Evolutionary conservation across 2,888 invertebrate genomes (phyloP).

Genomic region (Poecilus cupreus): DNA sequence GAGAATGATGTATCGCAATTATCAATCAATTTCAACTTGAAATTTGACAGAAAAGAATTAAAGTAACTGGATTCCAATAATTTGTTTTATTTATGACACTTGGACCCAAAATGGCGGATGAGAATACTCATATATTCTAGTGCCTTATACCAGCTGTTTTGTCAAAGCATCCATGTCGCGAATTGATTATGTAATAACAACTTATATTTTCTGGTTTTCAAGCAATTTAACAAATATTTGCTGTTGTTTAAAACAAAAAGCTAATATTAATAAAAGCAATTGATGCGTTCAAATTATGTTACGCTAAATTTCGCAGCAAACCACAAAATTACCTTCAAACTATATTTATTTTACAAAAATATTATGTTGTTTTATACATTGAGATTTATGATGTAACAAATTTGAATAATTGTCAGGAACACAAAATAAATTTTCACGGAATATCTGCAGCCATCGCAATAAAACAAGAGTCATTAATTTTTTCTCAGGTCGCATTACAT

Average conservation of each 20-base stretch:
- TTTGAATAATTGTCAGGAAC: background rate
- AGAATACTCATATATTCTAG: too few relatives aligned
- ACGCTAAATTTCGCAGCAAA: conserved; percentile 17
- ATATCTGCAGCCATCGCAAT: conserved; percentile 5
- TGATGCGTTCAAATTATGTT: conserved; percentile 23
- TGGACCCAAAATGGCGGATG: too few relatives aligned
- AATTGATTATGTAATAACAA: too few relatives aligned
- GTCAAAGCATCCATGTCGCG: too few relatives aligned
- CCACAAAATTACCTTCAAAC: background rate
- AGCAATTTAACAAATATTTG: conserved; percentile 37
- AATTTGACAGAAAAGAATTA: too few relatives aligned
- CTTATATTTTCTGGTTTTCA: background rate
- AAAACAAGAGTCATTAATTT: conserved; percentile 13
- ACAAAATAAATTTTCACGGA: background rate
- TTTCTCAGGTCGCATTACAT: conserved; percentile 24
- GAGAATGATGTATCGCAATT: too few relatives aligned
- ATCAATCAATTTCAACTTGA: too few relatives aligned
- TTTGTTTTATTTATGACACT: too few relatives aligned
- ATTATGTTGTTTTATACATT: background rate
- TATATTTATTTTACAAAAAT: background rate
- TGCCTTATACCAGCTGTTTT: too few relatives aligned
- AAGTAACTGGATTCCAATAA: too few relatives aligned
- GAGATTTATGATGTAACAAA: conserved; percentile 5
- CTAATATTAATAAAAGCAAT: conserved; percentile 24
- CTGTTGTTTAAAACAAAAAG: conserved; percentile 2